Evolutionary conservation across 2,888 invertebrate species (phyloP).

Genomic region (Allacma fusca): DNA sequence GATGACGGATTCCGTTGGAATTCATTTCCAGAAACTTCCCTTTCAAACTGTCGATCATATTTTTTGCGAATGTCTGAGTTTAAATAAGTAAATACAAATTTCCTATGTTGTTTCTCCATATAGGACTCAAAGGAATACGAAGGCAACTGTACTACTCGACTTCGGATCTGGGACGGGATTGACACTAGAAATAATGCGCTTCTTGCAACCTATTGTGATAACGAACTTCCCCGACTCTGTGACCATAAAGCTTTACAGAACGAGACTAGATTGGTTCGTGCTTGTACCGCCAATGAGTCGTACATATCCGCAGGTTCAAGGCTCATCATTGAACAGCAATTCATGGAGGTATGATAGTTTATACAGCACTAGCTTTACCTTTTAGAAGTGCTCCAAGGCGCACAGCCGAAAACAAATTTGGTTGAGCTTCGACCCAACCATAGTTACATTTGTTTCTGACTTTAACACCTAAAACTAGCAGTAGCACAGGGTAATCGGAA

Average conservation of each 20-base stretch:
- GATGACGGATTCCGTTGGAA: no score
- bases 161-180: constrained; percentile 76
- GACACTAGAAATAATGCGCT: constrained; percentile 55
- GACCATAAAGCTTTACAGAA: constrained; percentile 81
- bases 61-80: no score
- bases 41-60: no score
- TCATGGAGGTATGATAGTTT: constrained; percentile 52
- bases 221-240: constrained; percentile 80
- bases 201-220: constrained; percentile 77
- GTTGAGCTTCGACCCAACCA: no score
- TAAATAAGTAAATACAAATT: background rate
- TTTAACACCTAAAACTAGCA: no score
- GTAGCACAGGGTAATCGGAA: no score
- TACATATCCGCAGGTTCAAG: constrained; percentile 73
- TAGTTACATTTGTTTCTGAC: no score
- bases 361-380: background rate
- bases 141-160: constrained; percentile 73
- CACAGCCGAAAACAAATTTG: no score
- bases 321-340: constrained; percentile 67
- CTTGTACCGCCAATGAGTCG: constrained; percentile 81
- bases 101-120: background rate
- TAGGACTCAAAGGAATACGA: constrained; percentile 58
- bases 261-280: constrained; percentile 77
- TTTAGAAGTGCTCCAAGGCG: background rate
- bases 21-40: no score